Base-by-base conservation (phyloP, 2,888 invertebrate genomes). In the Dryococelus australis region DNA sequence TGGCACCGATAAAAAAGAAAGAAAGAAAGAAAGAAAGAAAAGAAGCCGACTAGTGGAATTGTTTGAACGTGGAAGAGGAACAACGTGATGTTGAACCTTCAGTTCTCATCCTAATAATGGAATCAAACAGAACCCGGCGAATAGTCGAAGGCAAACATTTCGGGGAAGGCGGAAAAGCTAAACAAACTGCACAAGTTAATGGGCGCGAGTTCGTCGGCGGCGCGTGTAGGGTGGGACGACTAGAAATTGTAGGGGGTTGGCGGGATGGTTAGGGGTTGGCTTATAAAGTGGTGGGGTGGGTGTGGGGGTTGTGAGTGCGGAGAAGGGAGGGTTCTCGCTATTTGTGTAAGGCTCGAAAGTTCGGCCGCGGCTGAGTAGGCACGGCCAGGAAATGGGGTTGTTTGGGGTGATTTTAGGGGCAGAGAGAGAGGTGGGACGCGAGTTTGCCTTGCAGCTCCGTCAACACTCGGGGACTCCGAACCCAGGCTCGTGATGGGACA, bases 361-460 rank as follows among this genome's bases (percentile, higher is more conserved):
- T 47, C 47, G 47, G 47, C 9, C 12, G 47, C 47, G 47, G 47
- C 47, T 47, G 47, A 47, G 65, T 65, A 65, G 65, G 65, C 65
- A 65, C 16, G 65, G 65, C 10, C 65, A 65, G 65, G 24, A 65
- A 65, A 24, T 65, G 65, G 65, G 16, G 65, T 65, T 8, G 10
- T 24, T 65, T 8, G 65, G 16, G 6, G 65, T 9, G 24, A 16
- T 5, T 8, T 5, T 8, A 65, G 20, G 65, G 10, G 24, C 5
- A 65, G 20, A 24, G 20, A 16, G 20, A 65, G 65, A 65, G 24
- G 5, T 16, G 65, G 65, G 65, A 20, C 6, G 65, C n/a, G n/a
- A 65, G 65, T 65, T 65, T 65, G 65, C n/a, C 65, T 65, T n/a
- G 13, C 65, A 65, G 65, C 65, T 65, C 65, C 65, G 65, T 65